A percentile compares a stretch with the other conserved stretches of the same genome.
Conservation (phyloP, 2,113 vertebrate species). For the Pica pica region DNA sequence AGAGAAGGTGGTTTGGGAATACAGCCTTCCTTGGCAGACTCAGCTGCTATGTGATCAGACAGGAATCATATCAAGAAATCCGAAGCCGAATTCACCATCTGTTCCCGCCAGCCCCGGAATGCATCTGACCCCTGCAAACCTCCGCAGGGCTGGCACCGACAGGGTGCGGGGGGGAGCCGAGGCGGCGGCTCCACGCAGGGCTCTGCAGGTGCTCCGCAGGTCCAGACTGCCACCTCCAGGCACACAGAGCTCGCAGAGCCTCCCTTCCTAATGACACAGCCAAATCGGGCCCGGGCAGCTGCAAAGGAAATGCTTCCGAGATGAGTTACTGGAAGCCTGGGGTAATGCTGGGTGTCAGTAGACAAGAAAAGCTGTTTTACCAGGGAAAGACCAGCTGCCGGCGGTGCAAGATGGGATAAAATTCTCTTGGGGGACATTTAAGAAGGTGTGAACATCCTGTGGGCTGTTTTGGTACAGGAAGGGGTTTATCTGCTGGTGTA, state of each 20-base stretch:
- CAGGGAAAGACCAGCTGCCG: neutral
- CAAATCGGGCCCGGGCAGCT: neutral
- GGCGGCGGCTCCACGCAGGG: neutral
- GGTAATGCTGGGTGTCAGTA: neutral
- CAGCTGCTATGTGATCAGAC: neutral
- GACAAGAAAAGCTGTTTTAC: neutral
- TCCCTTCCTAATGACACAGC: fast-evolving
- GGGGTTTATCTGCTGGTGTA: neutral
- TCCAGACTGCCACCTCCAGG: conserved; percentile 37
- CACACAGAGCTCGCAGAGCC: neutral
- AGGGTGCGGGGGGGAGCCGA: fast-evolving
- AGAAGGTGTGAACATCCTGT: neutral
- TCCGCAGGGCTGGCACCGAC: neutral
- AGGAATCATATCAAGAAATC: neutral
- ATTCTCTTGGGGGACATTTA: neutral
- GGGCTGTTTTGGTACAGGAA: neutral
- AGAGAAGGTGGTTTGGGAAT: neutral
- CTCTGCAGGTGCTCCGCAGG: neutral
- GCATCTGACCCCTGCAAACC: neutral
- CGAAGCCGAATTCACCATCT: neutral
- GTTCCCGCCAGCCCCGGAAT: neutral
- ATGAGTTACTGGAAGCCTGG: neutral
- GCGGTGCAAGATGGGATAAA: neutral
- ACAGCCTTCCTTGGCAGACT: conserved; percentile 11
- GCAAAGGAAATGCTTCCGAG: neutral